Base-by-base conservation (phyloP, 1,140 invertebrate species). In the Drosophila pseudoobscura region DNA sequence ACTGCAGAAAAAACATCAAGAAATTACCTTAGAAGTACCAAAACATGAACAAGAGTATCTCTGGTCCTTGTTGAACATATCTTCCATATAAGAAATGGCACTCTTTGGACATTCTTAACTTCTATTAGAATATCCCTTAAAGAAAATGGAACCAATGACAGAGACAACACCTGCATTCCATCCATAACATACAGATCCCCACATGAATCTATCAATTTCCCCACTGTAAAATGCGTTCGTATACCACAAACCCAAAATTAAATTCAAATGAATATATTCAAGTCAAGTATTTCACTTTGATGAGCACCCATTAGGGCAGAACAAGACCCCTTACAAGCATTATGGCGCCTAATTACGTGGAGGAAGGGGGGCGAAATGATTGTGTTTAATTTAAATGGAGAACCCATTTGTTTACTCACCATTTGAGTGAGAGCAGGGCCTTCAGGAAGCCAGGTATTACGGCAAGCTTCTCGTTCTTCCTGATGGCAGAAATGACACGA, bases 401-500 rank as follows among this genome's bases (percentile, higher is more conserved):
- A 29, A 45, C 44, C 39, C 39, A 35, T 35, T 61, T 66, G 56
- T 84, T 83, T 74, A 84, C 92, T 92, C 93, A 96, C 96, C 94
- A 94, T 93, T 96, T 96, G 17, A 95, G 80, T 6, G 93, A 91
- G 43, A 97, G 72, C 8, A 96, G 78, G 39, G 94, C 57, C 73
- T 94, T 94, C 15, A 97, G 92, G 75, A 94, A 94, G 26, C 94
- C 92, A 3, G 98, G 98, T 51, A 99, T 93, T 50, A 97, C 92
- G 29, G 98, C 93, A 49, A 95, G 91, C 45, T 95, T 94, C 79
- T 97, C 95, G 89, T 98, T 96, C 64, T 95, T 95, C 71, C 96
- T 93, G 79, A 99, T 95, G 17, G 96, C 97, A 39, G 94, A 92
- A 46, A 99, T 94, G 22, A 98, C 95, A 75, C 96, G 94, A 79